These are phyloP conservation scores for Ellobium chinense DNA, from an alignment of 2,888 invertebrate genomes.

Conservation along the genomic window DNA sequence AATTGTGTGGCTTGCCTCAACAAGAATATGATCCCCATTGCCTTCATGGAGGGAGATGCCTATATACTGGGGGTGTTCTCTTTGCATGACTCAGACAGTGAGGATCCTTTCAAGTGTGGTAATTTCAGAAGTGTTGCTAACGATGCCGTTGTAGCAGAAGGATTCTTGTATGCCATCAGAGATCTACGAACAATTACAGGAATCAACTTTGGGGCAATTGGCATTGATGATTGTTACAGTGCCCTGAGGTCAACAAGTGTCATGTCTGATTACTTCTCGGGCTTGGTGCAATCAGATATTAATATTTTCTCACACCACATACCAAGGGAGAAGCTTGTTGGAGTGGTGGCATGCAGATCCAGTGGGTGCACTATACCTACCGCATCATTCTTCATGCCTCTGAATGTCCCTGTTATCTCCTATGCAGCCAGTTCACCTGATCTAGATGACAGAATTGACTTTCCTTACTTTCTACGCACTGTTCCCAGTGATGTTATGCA, in stretches of 20 bases:
- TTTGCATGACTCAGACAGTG: constrained; percentile 57
- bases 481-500: constrained; percentile 73
- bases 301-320: constrained; percentile 55
- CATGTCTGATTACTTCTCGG: constrained; percentile 50
- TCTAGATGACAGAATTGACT: constrained; percentile 66
- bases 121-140: constrained; percentile 58
- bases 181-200: constrained; percentile 53
- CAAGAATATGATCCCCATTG: constrained; percentile 53
- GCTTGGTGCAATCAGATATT: constrained; percentile 22
- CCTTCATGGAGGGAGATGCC: constrained; percentile 61
- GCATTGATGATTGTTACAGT: constrained; percentile 73
- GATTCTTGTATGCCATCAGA: constrained; percentile 62
- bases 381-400: constrained; percentile 59
- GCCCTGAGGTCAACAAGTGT: constrained; percentile 52
- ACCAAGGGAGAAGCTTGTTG: constrained; percentile 67
- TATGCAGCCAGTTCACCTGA: constrained; percentile 69
- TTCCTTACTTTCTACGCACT: constrained; percentile 72
- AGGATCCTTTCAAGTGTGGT: constrained; percentile 61
- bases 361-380: constrained; percentile 68
- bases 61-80: constrained; percentile 69
- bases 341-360: constrained; percentile 81
- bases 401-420: constrained; percentile 68
- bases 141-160: constrained; percentile 66
- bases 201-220: constrained; percentile 68
- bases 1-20: constrained; percentile 59